Evolutionary conservation across 2,797 vertebrate species (phyloP).

Genomic region (Pyrocephalus nanus): DNA sequence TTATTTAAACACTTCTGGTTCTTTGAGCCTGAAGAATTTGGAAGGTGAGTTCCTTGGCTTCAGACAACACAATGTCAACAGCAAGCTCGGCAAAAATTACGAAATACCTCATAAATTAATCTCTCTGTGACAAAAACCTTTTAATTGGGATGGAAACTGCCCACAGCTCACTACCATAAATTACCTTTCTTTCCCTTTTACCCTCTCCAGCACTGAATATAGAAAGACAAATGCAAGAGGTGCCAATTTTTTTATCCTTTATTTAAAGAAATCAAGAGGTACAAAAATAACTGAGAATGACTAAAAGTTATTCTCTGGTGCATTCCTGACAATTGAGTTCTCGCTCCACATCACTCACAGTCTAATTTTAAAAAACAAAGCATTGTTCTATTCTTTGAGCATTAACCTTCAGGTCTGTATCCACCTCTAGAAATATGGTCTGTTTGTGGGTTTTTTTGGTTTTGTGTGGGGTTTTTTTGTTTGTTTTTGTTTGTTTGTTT

Average conservation of each 20-base stretch:
- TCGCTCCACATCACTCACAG: neutral
- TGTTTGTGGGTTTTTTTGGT: too few species aligned
- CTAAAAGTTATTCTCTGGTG: neutral
- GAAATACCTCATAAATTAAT: neutral
- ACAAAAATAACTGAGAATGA: neutral
- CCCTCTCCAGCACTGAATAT: neutral
- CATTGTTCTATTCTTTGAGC: neutral
- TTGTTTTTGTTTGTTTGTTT: too few species aligned
- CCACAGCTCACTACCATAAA: neutral
- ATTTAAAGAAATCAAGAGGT: neutral
- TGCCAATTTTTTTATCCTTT: neutral
- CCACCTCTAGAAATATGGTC: neutral
- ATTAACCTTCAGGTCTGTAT: neutral
- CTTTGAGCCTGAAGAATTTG: neutral
- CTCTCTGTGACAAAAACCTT: rapidly evolving
- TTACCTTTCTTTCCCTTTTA: neutral
- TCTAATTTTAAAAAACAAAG: neutral
- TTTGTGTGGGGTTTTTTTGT: neutral
- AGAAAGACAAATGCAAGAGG: neutral
- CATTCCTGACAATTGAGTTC: neutral
- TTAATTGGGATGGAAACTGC: neutral
- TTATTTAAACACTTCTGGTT: neutral
- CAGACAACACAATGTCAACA: neutral
- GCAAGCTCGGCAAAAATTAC: neutral
- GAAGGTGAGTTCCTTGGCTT: neutral